Evolutionary conservation across 2,888 invertebrate species (phyloP).

Genomic region (Cyclophora albipunctata): DNA sequence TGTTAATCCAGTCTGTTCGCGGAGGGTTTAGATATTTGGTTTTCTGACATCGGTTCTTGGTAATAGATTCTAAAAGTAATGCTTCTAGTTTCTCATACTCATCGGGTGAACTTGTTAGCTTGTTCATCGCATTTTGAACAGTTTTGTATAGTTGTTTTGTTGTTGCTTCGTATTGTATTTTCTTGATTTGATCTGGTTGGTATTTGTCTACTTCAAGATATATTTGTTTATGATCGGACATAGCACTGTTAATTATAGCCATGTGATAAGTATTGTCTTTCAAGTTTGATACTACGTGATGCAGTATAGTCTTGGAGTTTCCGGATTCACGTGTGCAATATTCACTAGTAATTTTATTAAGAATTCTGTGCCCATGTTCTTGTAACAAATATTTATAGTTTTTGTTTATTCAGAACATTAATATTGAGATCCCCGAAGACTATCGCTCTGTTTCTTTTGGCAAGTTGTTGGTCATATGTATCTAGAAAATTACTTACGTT

Average conservation of each 20-base stretch:
- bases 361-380: conserved; percentile 2
- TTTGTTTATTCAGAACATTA: not conserved
- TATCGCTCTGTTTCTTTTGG: conserved; percentile 3
- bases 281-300: conserved; percentile 19
- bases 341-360: conserved; percentile 1
- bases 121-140: not conserved
- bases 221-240: conserved; percentile 23
- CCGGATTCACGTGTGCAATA: not conserved
- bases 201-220: conserved; percentile 7
- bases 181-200: not conserved
- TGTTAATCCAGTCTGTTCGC: conserved; percentile 20
- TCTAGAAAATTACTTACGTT: conserved; percentile 1
- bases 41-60: conserved; percentile 9
- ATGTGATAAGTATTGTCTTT: conserved; percentile 15
- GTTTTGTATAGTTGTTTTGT: conserved; percentile 2
- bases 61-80: not conserved
- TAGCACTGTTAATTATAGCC: conserved; percentile 12
- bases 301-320: not conserved
- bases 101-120: not conserved
- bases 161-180: conserved; percentile 3
- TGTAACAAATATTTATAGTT: not conserved
- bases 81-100: not conserved
- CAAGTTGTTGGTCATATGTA: not conserved
- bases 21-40: conserved; percentile 15
- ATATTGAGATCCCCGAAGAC: not conserved